Evolutionary conservation across 1,140 invertebrate species (phyloP).

Genomic region (Mylabris phalerata): DNA sequence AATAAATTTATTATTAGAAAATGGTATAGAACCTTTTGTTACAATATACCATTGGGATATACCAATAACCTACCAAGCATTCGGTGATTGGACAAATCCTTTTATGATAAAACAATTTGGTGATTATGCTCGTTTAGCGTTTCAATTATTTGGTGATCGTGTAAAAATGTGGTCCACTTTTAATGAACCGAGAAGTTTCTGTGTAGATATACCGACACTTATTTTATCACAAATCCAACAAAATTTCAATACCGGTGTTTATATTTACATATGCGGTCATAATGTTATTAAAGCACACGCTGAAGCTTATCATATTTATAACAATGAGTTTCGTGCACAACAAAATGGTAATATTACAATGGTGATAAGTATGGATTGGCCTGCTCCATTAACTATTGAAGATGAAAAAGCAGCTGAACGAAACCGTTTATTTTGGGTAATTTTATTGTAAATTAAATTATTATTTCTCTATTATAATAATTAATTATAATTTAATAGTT

Average conservation of each 20-base stretch:
- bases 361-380: conserved; percentile 19
- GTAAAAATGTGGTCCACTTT: conserved; percentile 41
- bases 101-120: conserved; percentile 10
- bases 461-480: too few relatives aligned
- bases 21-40: conserved; percentile 47
- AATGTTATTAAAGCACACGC: conserved; percentile 48
- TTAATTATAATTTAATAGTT: conserved; percentile 29
- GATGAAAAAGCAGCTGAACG: conserved; percentile 6
- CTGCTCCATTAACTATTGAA: conserved; percentile 5
- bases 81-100: conserved; percentile 50
- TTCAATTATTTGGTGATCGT: conserved; percentile 50
- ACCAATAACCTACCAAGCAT: conserved; percentile 34
- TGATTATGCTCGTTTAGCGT: conserved; percentile 38
- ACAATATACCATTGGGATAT: conserved; percentile 43
- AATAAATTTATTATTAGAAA: conserved; percentile 43
- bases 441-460: too few relatives aligned
- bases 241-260: conserved; percentile 42
- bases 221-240: conserved; percentile 34
- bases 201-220: conserved; percentile 39
- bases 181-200: conserved; percentile 38
- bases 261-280: conserved; percentile 48
- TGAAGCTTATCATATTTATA: conserved; percentile 36
- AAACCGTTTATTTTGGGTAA: neutral
- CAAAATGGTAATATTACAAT: conserved; percentile 31
- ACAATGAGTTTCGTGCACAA: conserved; percentile 42